Percentiles rank a stretch among this genome's conserved stretches.
phyloP scores from a whole-genome alignment of 2,888 invertebrate genomes.

The Lasioglossum malachurum region DNA sequence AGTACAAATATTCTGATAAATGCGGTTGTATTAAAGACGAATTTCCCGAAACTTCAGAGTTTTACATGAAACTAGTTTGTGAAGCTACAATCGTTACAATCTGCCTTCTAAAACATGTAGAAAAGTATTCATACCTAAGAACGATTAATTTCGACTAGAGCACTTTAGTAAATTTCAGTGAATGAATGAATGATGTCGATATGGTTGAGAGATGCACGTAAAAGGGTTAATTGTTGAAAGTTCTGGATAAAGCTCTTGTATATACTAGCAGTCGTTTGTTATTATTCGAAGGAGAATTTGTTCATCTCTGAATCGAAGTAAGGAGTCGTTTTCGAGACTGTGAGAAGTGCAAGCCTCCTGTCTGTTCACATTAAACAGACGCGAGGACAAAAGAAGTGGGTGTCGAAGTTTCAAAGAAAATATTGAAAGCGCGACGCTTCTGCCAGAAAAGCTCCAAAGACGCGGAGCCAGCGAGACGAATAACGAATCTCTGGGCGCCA shows the following conservation, averaged over 20 bases:
- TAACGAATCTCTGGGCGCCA: constrained; percentile 67
- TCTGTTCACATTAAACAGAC: constrained; percentile 34
- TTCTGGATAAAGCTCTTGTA: background rate
- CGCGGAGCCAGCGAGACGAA: constrained; percentile 57
- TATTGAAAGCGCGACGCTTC: constrained; percentile 27
- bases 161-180: background rate
- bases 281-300: background rate
- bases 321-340: constrained; percentile 24
- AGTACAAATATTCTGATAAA: too few relatives aligned
- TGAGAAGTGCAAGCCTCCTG: background rate
- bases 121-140: background rate
- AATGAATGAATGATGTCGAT: background rate
- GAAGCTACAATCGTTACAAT: background rate
- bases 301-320: background rate
- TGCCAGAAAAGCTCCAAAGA: constrained; percentile 33
- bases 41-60: background rate
- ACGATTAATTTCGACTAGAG: background rate
- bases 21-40: background rate
- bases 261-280: background rate
- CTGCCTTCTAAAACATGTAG: background rate
- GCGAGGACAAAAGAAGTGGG: constrained; percentile 12
- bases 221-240: background rate
- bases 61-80: background rate
- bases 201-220: background rate
- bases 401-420: constrained; percentile 49